These are phyloP conservation scores for Microplitis deprimator DNA, from an alignment of 2,888 invertebrate species.

Conservation along the genomic window DNA sequence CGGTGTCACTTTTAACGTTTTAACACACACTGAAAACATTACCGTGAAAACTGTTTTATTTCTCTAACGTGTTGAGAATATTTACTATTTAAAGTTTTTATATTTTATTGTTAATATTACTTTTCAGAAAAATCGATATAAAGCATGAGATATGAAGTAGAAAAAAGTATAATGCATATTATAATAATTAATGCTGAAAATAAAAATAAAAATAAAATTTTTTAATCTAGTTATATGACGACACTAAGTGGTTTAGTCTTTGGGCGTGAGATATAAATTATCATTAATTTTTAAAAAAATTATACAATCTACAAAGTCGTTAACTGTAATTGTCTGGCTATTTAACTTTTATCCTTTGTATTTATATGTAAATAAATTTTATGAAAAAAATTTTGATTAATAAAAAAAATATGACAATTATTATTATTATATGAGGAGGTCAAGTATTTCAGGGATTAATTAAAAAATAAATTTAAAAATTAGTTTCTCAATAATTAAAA, in stretches of 20 bases:
- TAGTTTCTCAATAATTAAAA: neutral
- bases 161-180: no score
- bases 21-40: neutral
- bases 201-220: neutral
- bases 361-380: slow-evolving; percentile 10
- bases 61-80: slow-evolving; percentile 13
- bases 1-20: neutral
- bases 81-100: neutral
- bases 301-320: neutral
- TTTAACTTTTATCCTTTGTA: neutral
- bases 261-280: slow-evolving; percentile 9
- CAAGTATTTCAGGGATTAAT: neutral
- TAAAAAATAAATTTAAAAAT: neutral
- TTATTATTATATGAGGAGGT: neutral
- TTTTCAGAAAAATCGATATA: no score
- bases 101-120: neutral
- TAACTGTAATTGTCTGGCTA: neutral
- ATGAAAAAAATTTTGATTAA: neutral
- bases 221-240: neutral
- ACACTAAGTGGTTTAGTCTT: neutral
- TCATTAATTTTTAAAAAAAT: no score
- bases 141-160: no score
- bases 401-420: no score
- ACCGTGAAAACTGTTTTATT: neutral
- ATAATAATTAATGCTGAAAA: neutral